phyloP scores from a whole-genome alignment of 2,888 invertebrate genomes.

The Drosophila hamatofila region DNA sequence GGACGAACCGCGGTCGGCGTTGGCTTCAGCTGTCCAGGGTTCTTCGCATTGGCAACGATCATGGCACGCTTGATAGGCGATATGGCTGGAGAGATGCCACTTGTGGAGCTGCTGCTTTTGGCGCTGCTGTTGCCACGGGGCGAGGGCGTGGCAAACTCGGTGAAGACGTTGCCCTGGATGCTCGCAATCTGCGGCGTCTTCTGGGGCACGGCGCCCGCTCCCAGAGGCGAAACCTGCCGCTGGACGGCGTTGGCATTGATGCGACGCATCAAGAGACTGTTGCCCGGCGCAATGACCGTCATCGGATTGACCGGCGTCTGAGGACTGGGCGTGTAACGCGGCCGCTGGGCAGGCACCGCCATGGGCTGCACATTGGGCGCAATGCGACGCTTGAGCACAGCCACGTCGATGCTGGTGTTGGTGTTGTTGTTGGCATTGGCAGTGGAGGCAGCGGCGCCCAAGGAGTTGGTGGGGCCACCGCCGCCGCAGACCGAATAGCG shows the following conservation, averaged over 20 bases:
- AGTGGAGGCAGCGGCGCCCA: neutral
- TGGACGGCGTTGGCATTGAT: neutral
- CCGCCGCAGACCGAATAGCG: constrained; percentile 62
- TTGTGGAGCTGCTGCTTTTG: neutral
- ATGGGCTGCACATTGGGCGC: neutral
- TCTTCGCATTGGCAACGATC: constrained; percentile 62
- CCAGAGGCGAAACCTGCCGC: constrained; percentile 38
- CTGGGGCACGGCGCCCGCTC: constrained; percentile 12
- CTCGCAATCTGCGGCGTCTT: constrained; percentile 54
- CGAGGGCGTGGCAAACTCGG: constrained; percentile 44
- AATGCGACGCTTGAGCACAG: constrained; percentile 56
- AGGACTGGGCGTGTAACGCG: constrained; percentile 42
- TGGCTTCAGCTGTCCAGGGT: neutral
- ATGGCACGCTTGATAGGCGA: constrained; percentile 43
- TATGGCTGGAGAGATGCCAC: neutral
- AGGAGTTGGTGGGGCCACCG: constrained; percentile 8
- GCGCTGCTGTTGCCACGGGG: neutral
- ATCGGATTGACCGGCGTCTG: neutral
- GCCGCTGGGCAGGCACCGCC: constrained; percentile 41
- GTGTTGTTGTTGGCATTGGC: neutral
- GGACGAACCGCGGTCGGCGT: neutral
- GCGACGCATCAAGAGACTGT: constrained; percentile 40
- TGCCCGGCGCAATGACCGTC: constrained; percentile 8
- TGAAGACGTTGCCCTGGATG: constrained; percentile 42
- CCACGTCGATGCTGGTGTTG: constrained; percentile 9